A percentile compares a stretch with the other conserved stretches of the same genome.
Conservation (phyloP, 2,888 invertebrate genomes). For the Limnephilus auricula region DNA sequence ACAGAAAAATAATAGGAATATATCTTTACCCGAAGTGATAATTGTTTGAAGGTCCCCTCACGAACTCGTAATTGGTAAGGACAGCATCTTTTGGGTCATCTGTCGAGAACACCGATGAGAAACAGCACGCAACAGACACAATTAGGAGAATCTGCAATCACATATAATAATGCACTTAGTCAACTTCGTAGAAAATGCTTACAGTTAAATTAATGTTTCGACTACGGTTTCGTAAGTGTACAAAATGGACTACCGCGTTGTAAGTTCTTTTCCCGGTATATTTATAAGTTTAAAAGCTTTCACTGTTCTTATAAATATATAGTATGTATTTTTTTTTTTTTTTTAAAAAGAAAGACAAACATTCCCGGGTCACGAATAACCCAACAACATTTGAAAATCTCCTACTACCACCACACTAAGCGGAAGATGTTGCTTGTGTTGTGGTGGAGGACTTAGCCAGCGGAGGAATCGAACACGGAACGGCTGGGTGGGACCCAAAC, state of each 20-base stretch:
- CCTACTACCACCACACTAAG: too few relatives aligned
- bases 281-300: too few relatives aligned
- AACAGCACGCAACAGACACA: background rate
- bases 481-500: too few relatives aligned
- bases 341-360: too few relatives aligned
- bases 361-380: too few relatives aligned
- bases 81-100: conserved; percentile 57
- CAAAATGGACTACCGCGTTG: background rate
- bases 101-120: background rate
- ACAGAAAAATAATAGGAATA: background rate
- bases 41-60: conserved; percentile 55
- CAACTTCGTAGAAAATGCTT: background rate
- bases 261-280: background rate
- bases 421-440: too few relatives aligned
- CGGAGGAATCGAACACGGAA: too few relatives aligned
- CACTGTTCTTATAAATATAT: background rate
- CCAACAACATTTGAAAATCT: too few relatives aligned
- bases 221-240: background rate
- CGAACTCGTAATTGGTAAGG: conserved; percentile 61
- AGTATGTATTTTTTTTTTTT: too few relatives aligned
- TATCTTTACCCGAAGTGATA: conserved; percentile 60
- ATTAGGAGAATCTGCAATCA: conserved; percentile 23
- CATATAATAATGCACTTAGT: background rate
- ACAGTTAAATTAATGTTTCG: too few relatives aligned
- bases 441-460: too few relatives aligned